Percentiles rank a stretch among this genome's conserved stretches.
Conservation (phyloP, 2,113 vertebrate species). For the Pongo abelii region DNA sequence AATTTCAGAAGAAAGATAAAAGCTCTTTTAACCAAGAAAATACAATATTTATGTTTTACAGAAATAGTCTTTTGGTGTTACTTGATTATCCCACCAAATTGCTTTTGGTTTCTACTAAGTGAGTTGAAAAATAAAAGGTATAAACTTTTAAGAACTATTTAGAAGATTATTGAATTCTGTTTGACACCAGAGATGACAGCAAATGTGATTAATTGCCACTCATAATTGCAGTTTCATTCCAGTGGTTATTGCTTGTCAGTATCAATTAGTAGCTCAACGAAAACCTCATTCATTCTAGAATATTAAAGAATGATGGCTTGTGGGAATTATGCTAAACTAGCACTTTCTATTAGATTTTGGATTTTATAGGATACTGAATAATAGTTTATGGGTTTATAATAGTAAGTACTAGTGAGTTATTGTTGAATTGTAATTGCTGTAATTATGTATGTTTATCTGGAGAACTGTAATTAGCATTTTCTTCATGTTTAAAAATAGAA, state of each 20-base stretch:
- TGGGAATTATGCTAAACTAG: conserved; percentile 85
- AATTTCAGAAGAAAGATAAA: conserved; percentile 26
- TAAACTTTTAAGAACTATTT: conserved; percentile 75
- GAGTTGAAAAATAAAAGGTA: conserved; percentile 60
- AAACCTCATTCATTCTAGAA: conserved; percentile 84
- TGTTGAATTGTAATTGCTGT: conserved; percentile 80
- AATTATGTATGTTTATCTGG: conserved; percentile 80
- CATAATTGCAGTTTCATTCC: conserved; percentile 90
- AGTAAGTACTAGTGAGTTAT: conserved; percentile 79
- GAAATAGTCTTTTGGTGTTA: conserved; percentile 59
- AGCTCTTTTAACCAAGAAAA: conserved; percentile 34
- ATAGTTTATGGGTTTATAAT: conserved; percentile 85
- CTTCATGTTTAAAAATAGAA: conserved; percentile 75
- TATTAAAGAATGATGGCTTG: conserved; percentile 84
- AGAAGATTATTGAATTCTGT: conserved; percentile 79
- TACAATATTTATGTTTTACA: background rate
- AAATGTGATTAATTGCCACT: conserved; percentile 90
- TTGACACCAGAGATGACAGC: conserved; percentile 85
- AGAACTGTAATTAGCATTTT: conserved; percentile 75
- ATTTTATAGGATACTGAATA: conserved; percentile 85
- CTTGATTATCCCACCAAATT: conserved; percentile 59
- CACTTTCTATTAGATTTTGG: conserved; percentile 85
- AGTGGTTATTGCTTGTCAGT: conserved; percentile 89
- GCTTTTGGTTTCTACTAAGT: conserved; percentile 67
- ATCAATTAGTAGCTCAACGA: conserved; percentile 88